Percentiles rank a stretch among this genome's conserved stretches.
phyloP scores from a whole-genome alignment of 2,797 vertebrate genomes.

The Eospalax fontanierii region DNA sequence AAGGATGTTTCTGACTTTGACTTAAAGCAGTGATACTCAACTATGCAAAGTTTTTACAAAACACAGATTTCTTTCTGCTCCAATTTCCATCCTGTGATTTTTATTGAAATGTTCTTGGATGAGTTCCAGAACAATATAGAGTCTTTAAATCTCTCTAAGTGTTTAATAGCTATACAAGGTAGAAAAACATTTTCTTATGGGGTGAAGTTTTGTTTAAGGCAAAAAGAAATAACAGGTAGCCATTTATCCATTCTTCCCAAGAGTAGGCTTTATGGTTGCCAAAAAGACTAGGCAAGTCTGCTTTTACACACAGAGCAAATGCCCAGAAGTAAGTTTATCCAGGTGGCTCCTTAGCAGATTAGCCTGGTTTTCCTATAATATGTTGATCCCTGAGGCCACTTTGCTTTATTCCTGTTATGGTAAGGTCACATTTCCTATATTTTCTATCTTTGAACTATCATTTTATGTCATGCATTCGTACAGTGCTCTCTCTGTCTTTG shows the following conservation, averaged over 20 bases:
- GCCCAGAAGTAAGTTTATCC: neutral
- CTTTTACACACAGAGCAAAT: neutral
- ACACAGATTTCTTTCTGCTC: slow-evolving; percentile 21
- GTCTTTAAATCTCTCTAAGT: neutral
- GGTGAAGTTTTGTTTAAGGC: neutral
- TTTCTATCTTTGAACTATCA: neutral
- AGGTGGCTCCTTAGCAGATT: neutral
- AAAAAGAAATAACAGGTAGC: neutral
- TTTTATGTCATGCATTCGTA: neutral
- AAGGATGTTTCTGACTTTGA: neutral
- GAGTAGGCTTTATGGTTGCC: neutral
- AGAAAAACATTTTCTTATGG: neutral
- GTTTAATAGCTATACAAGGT: neutral
- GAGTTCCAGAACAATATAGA: neutral
- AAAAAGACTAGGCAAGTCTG: neutral
- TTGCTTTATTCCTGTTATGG: neutral
- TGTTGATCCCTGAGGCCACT: neutral
- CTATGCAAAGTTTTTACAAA: neutral
- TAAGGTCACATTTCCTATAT: neutral
- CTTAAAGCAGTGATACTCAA: neutral
- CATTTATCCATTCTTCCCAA: neutral
- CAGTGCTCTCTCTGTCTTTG: fast-evolving
- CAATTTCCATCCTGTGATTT: neutral
- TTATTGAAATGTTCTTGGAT: neutral
- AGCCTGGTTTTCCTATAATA: neutral